Base-by-base conservation (phyloP, 2,797 vertebrate species). In the Hydrophis major region DNA sequence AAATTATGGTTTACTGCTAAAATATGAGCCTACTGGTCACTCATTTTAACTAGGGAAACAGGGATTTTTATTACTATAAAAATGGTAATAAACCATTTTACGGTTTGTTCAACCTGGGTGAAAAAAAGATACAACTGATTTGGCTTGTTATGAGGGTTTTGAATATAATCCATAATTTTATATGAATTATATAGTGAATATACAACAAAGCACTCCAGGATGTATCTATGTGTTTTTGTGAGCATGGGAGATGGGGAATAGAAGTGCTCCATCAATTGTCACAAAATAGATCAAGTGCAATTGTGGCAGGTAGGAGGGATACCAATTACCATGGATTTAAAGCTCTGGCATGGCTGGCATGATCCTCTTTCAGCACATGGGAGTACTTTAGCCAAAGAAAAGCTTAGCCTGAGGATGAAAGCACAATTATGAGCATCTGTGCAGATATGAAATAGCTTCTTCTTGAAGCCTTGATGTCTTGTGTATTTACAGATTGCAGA, bases 321-420 rank as follows among this genome's bases (percentile, higher is more conserved):
- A 94, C 60, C 90, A 94, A 93, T 96, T 97, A 94, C 92, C 87
- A 95, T 90, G 53, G 94, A 93, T 96, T 89, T 94, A 95, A 94
- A 95, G n/a, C 90, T 95, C 91, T 93, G 92, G 47, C 88, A 95
- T 96, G 94, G 13, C 87, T 95, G 92, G 95, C 53, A 25, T 90
- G 94, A 95, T 90, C 94, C 87, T 22, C 3, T 0, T 87, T 92
- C 93, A 93, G 91, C 91, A 94, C 94, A 94, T 94, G 92, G 94
- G 96, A 95, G 93, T 91, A 95, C 93, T 95, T 95, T 92, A 27
- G 4, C 92, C 93, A 91, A 91, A 92, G 93, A 91, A 96, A 96
- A 96, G 93, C 92, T 93, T 95, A 94, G 89, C 96, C 94, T 47
- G 92, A 94, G 94, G 95, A 95, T 90, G 95, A 93, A 96, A 96